phyloP scores from a whole-genome alignment of 2,113 vertebrate species.

The Chaetura pelagica region DNA sequence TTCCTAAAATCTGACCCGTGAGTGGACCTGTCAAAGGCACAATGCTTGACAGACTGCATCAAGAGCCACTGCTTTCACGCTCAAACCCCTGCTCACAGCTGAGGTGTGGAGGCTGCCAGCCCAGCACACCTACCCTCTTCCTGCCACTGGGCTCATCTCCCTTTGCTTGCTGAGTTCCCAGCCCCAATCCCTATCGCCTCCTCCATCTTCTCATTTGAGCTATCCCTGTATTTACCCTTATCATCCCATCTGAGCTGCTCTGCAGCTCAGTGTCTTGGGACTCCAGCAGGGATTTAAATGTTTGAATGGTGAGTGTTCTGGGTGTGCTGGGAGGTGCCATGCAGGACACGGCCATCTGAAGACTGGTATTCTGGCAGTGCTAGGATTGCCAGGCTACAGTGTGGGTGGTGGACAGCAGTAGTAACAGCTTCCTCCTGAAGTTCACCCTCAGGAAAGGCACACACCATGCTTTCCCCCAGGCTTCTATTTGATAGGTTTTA shows the following conservation, averaged over 20 bases:
- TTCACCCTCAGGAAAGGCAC: not conserved
- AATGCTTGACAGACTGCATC: not conserved
- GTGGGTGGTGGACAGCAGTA: not conserved
- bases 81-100: too few species aligned
- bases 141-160: not conserved
- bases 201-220: not conserved
- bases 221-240: fast-evolving
- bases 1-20: not conserved
- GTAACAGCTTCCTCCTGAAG: not conserved
- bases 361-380: not conserved
- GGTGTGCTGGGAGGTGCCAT: not conserved
- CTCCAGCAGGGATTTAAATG: not conserved
- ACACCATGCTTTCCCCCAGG: not conserved
- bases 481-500: not conserved
- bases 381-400: not conserved
- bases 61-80: not conserved
- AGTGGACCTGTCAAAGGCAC: not conserved
- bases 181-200: not conserved
- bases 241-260: not conserved
- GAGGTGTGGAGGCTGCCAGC: too few species aligned
- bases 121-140: not conserved
- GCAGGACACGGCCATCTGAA: not conserved
- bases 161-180: not conserved
- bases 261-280: not conserved
- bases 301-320: not conserved